Conservation (phyloP, 2,888 invertebrate species). For the Ectemnius continuus region DNA sequence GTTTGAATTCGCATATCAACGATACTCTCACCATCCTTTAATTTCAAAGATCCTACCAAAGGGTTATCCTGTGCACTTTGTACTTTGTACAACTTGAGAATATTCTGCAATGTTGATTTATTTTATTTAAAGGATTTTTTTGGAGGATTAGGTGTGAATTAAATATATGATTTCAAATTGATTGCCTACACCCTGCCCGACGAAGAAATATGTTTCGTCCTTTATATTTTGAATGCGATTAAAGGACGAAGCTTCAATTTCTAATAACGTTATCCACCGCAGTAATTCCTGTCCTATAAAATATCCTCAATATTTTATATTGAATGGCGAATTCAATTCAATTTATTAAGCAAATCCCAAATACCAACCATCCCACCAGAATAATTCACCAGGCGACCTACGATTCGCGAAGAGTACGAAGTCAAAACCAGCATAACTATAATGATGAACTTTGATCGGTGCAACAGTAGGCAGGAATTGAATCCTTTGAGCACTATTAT, state of each 20-base stretch:
- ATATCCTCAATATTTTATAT: neutral
- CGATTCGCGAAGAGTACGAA: constrained; percentile 64
- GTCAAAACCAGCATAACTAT: constrained; percentile 47
- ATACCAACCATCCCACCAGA: constrained; percentile 68
- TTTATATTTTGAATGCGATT: constrained; percentile 49
- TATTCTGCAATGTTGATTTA: constrained; percentile 42
- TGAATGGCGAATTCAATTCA: too few relatives aligned
- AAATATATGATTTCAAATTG: neutral
- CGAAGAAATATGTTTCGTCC: constrained; percentile 63
- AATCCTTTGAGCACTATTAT: constrained; percentile 45
- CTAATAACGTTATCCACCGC: constrained; percentile 57
- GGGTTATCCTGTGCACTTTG: constrained; percentile 36
- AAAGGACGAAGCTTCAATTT: constrained; percentile 50
- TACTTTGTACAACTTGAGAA: constrained; percentile 60
- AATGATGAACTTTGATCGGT: constrained; percentile 62
- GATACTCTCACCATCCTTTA: constrained; percentile 46
- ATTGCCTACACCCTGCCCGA: constrained; percentile 56
- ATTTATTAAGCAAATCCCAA: neutral
- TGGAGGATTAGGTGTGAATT: neutral
- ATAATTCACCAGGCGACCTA: constrained; percentile 52
- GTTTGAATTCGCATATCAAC: constrained; percentile 56
- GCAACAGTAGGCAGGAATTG: constrained; percentile 59
- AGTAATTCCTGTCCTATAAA: constrained; percentile 62
- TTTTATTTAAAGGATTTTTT: neutral
- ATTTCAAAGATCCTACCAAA: constrained; percentile 12